Conservation (phyloP, 2,888 invertebrate species). For the Miltochrista miniata region DNA sequence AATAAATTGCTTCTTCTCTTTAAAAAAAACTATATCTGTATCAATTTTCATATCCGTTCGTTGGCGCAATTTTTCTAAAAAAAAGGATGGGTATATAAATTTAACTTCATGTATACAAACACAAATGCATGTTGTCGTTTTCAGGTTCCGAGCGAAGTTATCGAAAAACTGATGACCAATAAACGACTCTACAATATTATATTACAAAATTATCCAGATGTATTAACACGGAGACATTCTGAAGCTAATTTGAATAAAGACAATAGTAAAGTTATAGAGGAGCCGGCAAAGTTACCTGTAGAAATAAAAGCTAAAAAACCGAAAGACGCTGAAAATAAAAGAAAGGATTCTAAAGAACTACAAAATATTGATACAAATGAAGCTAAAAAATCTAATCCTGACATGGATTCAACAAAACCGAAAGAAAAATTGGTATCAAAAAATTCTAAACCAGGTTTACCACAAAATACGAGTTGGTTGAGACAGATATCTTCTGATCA, state of each 20-base stretch:
- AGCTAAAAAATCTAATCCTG: conserved; percentile 24
- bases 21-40: too few species aligned
- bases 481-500: conserved; percentile 84
- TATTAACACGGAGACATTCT: conserved; percentile 84
- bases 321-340: conserved; percentile 35
- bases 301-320: conserved; percentile 51
- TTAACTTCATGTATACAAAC: too few species aligned
- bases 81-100: too few species aligned
- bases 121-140: neutral
- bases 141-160: conserved; percentile 88
- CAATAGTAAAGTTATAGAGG: conserved; percentile 23
- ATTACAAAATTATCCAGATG: conserved; percentile 87
- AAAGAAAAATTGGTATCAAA: conserved; percentile 24
- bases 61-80: too few species aligned
- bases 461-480: conserved; percentile 53
- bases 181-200: conserved; percentile 87
- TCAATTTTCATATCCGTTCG: too few species aligned
- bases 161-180: conserved; percentile 86
- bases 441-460: conserved; percentile 23
- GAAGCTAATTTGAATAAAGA: conserved; percentile 80
- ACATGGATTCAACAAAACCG: conserved; percentile 24
- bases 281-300: conserved; percentile 61
- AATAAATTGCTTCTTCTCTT: too few species aligned
- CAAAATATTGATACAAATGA: conserved; percentile 17
- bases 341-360: conserved; percentile 35